Percentiles rank a stretch among this genome's conserved stretches.
Conservation (phyloP, 2,113 vertebrate species). For the Plestiodon gilberti region DNA sequence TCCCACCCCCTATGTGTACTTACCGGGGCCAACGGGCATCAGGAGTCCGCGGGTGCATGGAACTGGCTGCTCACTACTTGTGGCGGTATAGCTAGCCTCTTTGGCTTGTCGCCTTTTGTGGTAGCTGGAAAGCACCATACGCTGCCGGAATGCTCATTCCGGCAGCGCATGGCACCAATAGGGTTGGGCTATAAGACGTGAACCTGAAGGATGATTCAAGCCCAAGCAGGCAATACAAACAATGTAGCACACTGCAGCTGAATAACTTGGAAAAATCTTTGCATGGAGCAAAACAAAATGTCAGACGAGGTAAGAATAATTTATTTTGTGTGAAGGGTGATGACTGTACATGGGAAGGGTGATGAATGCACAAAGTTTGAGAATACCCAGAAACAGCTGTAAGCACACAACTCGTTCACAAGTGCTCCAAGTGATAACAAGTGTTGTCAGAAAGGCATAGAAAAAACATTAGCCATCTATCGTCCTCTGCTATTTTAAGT, state of each 20-base stretch:
- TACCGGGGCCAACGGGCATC: too few species aligned
- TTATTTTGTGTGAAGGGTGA: conserved; percentile 4
- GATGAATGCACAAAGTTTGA: background rate
- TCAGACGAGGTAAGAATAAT: background rate
- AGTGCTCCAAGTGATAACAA: background rate
- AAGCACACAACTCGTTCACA: background rate
- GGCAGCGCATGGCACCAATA: too few species aligned
- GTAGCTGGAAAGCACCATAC: too few species aligned
- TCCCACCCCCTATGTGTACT: too few species aligned
- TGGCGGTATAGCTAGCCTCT: too few species aligned
- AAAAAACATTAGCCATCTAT: background rate
- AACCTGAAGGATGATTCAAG: background rate
- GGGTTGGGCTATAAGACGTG: background rate
- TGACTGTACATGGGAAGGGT: background rate
- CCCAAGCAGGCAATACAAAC: background rate
- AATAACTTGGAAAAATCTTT: background rate
- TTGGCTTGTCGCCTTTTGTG: too few species aligned
- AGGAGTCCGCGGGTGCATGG: too few species aligned
- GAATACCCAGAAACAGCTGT: background rate
- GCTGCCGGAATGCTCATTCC: too few species aligned
- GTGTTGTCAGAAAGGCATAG: background rate
- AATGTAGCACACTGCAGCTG: background rate
- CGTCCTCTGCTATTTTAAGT: background rate
- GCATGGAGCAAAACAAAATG: background rate
- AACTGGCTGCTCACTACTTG: too few species aligned